A percentile compares a stretch with the other conserved stretches of the same genome.
Evolutionary conservation across 2,797 vertebrate genomes (phyloP).

Genomic region (Oreonectes daqikongensis): DNA sequence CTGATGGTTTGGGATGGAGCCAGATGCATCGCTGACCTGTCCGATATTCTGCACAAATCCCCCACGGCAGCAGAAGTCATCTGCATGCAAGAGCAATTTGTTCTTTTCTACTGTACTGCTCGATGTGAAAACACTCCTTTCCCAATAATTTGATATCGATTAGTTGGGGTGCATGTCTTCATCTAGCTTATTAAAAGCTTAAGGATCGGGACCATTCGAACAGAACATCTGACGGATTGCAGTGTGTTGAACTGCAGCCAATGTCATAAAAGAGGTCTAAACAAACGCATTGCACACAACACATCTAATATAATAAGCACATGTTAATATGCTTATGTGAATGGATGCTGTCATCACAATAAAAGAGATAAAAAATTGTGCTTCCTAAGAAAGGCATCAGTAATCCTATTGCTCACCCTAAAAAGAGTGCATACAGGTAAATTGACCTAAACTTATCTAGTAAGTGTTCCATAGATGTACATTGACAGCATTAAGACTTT

Average conservation of each 20-base stretch:
- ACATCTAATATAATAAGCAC: neutral
- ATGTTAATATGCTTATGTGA: neutral
- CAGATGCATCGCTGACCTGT: constrained; percentile 27
- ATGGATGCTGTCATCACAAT: neutral
- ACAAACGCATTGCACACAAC: neutral
- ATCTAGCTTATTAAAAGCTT: constrained; percentile 6
- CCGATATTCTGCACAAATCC: constrained; percentile 27
- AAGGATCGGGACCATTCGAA: neutral
- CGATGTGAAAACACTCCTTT: neutral
- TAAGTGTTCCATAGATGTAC: too few relatives aligned
- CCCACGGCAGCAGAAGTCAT: constrained; percentile 21
- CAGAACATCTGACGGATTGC: constrained; percentile 2
- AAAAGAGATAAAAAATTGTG: neutral
- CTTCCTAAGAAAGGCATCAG: too few relatives aligned
- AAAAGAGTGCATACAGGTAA: too few relatives aligned
- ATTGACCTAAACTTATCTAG: too few relatives aligned
- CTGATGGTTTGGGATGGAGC: constrained; percentile 4
- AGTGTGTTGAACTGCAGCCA: constrained; percentile 1
- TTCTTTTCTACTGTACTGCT: constrained; percentile 24
- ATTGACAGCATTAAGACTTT: too few relatives aligned
- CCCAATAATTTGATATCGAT: constrained; percentile 37
- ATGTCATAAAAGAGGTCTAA: neutral
- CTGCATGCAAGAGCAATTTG: constrained; percentile 30
- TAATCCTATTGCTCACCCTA: too few relatives aligned
- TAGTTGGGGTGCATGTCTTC: neutral